Evolutionary conservation across 2,113 vertebrate genomes (phyloP), one percentile per base, ranked within the genome.

Genomic region (Paedocypris sp.): DNA sequence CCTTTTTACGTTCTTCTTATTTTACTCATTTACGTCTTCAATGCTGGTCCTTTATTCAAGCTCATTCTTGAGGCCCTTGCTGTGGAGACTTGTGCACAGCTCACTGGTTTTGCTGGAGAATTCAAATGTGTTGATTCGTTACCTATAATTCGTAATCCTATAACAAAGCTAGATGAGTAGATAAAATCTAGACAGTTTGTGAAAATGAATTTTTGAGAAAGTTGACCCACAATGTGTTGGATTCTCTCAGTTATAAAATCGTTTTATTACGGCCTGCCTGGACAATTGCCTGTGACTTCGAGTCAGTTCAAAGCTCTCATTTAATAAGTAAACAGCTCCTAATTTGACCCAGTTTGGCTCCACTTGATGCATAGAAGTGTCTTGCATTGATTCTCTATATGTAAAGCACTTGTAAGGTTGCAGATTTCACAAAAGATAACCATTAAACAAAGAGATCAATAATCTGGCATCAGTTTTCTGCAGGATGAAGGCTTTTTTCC

Each of bases 301-400:
- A 54, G 51, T 54, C 35, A 28, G 22, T 54, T 28, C 51, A 11
- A 10, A 18, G 35, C 33, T 39, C 33, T 39, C 1, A 4, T 39
- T 25, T 41, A 54, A 18, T 28, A 41, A 38, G 50, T 38, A 53
- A 53, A 53, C 22, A 38, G 19, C 35, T 28, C 9, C 23, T 28
- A 41, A 41, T 39, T 54, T 54, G 51, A 39, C 22, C 13, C 35
- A 18, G 23, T 54, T 41, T 54, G 39, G 39, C 33, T 39, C 19
- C 1, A 7, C 22, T 50, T 50, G 15, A 54, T 12, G 28, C 35
- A 39, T 13, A 22, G 12, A 38, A 38, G 38, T 26, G 32, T 54
- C 8, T 54, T 54, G 36, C 4, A 26, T n/a, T 25, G 51, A 39
- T 52, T 23, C 16, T 22, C 6, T 1, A 10, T 9, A 22, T 15